Evolutionary conservation across 2,888 invertebrate genomes (phyloP), one percentile per base, ranked within the genome.

Genomic region (Pristionchus exspectatus): DNA sequence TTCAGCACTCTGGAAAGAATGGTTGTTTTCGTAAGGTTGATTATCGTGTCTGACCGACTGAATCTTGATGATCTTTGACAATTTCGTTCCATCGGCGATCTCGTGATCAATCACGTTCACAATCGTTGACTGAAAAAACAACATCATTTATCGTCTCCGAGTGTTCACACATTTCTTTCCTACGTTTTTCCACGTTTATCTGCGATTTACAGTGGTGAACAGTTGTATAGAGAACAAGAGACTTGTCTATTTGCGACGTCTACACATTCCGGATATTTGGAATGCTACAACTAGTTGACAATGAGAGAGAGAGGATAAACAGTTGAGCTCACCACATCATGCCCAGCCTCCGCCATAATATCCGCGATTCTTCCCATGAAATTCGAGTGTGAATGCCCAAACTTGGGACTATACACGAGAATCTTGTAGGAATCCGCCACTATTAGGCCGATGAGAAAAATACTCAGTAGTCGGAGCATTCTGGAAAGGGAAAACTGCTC

Each of bases 371-470:
- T 84, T 54, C 87, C 90, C 18, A 90, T 77, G 30, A 83, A 90
- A 56, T 88, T 90, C 24, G 90, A 89, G 56, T 90, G 90, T 59
- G 89, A 90, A 44, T 90, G 90, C 16, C 90, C 90, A 50, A 90
- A 90, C 21, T 90, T 38, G 5, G 90, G 90, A 81, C 90, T 88
- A 69, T 88, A 90, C 10, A 90, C 81, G 30, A 89, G 81, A 69
- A 90, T 89, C 77, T 90, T 90, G 59, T 90, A 90, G 21, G 89
- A 54, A 86, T 56, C 77, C 3, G 44, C 56, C 24, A 50, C 18
- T 14, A 63, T 21, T 16, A 83, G 50, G 44, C 27, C 21, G n/a
- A 44, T n/a, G 38, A 81, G 81, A 10, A 81, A 38, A 16, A 50
- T 12, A 10, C n/a, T n/a, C 50, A 81, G 27, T 44, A n/a, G 21